phyloP scores from a whole-genome alignment of 2,797 vertebrate species.

The Pangasius larnaudii region DNA sequence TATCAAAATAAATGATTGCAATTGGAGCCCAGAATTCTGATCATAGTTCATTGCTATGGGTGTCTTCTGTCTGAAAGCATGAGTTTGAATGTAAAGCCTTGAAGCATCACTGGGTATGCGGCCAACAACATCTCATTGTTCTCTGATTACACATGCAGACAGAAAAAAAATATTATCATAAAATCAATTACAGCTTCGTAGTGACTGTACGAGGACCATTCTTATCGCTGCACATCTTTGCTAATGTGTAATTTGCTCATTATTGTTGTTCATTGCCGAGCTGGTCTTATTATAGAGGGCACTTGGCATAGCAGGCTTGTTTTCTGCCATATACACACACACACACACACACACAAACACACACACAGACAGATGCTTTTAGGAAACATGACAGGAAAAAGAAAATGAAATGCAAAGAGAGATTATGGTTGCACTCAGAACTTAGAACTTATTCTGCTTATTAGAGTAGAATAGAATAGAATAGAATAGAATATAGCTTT shows the following conservation, averaged over 20 bases:
- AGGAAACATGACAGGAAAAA: background rate
- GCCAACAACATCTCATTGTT: conserved; percentile 12
- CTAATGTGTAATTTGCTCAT: conserved; percentile 46
- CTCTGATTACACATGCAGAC: conserved; percentile 18
- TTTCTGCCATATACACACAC: background rate
- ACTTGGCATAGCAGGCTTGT: conserved; percentile 23
- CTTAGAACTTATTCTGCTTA: too few relatives aligned
- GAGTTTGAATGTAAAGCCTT: background rate
- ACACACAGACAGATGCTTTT: background rate
- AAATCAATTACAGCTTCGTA: conserved; percentile 37
- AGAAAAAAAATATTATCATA: conserved; percentile 24
- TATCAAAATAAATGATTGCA: background rate
- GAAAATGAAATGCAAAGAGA: background rate
- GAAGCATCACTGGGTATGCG: background rate
- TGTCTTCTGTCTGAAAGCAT: background rate
- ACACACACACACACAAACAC: background rate
- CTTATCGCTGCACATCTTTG: conserved; percentile 20
- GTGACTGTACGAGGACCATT: conserved; percentile 11
- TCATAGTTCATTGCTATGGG: background rate
- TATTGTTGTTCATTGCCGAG: conserved; percentile 31
- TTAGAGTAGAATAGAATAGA: background rate
- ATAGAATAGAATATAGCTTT: background rate
- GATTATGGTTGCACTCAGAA: conserved; percentile 6
- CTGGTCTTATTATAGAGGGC: conserved; percentile 24
- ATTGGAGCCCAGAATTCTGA: background rate